Base-by-base conservation (phyloP, 2,888 invertebrate genomes). In the Habroteleia sp. region DNA sequence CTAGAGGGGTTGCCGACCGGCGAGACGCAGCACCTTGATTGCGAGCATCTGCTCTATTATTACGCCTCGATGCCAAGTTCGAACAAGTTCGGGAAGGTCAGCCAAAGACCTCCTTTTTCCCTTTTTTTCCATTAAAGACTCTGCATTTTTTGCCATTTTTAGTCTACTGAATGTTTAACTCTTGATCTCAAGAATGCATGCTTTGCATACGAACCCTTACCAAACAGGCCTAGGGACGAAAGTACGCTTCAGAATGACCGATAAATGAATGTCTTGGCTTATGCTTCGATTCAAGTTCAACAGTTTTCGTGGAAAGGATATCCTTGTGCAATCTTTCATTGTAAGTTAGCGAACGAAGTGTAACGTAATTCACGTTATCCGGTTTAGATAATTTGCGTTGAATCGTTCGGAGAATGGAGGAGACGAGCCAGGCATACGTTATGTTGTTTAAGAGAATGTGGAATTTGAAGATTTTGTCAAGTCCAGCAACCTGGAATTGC, bases 41-140 rank as follows among this genome's bases (percentile, higher is more conserved):
- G 82, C 79, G 77, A 80, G 80, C 85, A 85, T 85, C 85, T 85
- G 85, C 82, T 77, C 79, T 68, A 72, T 76, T 76, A 60, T 69
- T 63, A 33, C 60, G 13, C 27, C 58, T 17, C 48, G 71, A 54
- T 50, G 56, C 58, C 60, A 56, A 68, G 73, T 66, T 56, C 56
- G 73, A 69, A 75, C 73, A 58, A 77, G 73, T 75, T 75, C 75
- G 54, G 65, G 69, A 72, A 73, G 75, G 77, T 77, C 75, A 77
- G 72, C 58, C 44, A 58, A 72, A 60, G 60, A 31, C 65, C 52
- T 68, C 31, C 35, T 31, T 39, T 35, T 11, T 20, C 17, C 10
- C 23, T 46, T 31, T 33, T 13, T 41, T 56, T 31, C 46, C 41
- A 46, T 52, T 17, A 41, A 63, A 62, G 46, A 31, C 56, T 25